Base-by-base conservation (phyloP, 2,797 vertebrate species). In the Ptychobarbus kaznakovi region DNA sequence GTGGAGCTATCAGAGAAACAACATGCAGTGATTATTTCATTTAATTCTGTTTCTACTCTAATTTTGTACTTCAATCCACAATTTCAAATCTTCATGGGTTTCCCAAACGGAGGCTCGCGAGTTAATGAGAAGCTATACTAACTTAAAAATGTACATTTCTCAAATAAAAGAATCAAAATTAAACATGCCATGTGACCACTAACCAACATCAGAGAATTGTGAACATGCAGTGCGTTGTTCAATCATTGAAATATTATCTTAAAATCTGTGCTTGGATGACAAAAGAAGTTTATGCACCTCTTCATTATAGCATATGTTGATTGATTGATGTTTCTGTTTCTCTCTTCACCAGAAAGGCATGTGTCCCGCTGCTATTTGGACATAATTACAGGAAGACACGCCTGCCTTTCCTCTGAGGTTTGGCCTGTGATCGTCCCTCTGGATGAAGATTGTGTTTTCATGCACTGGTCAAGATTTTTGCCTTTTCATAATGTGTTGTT, bases 301-400 rank as follows among this genome's bases (percentile, higher is more conserved):
- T 28, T n/a, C 6, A 2, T 46, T 73, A 46, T n/a, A 28, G 42
- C 16, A 16, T 20, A 6, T 28, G 12, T 63, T 28, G 15, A 28
- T 28, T 28, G 61, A 32, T 32, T 3, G 32, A 44, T 70, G 10
- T 7, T 70, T 69, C 35, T 72, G 40, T 15, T 44, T 72, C 42
- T 25, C 53, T 3, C 1, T 56, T 56, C 7, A 56, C 7, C 53
- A 56, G 53, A 56, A 56, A 20, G 18, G 70, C 25, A 44, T 74
- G 6, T 9, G 11, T 58, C 7, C 51, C 20, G 49, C 3, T 38
- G 51, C 74, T 13, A 49, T 72, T 20, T 28, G n/a, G 28, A 77
- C 56, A 44, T 74, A 74, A 82, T 82, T 58, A 65, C 81, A 82
- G 81, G 81, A 82, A 82, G 40, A 73, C 80, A 82, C 81, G 81